Conservation (phyloP, 2,797 vertebrate genomes). For the Garrulus glandarius region DNA sequence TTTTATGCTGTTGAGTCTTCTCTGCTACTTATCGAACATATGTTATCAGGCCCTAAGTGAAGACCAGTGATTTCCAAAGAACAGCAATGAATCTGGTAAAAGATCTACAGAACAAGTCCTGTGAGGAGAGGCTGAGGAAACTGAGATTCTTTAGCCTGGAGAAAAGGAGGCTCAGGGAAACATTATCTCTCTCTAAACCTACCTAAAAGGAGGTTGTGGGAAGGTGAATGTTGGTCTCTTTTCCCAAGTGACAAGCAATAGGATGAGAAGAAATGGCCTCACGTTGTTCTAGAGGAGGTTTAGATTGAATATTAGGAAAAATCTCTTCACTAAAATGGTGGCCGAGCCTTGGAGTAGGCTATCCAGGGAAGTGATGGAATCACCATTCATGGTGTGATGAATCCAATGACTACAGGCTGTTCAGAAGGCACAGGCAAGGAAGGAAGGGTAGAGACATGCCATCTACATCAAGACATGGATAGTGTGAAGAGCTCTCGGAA, state of each 20-base stretch:
- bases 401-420: neutral
- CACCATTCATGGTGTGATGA: neutral
- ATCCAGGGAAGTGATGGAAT: neutral
- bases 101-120: neutral
- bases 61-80: neutral
- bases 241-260: neutral
- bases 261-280: neutral
- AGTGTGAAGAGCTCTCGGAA: neutral
- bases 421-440: neutral
- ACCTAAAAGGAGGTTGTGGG: neutral
- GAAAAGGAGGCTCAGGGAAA: neutral
- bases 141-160: neutral
- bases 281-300: neutral
- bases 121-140: neutral
- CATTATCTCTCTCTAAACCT: neutral
- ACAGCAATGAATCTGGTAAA: fast-evolving
- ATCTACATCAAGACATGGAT: neutral
- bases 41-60: neutral
- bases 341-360: neutral
- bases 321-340: neutral
- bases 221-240: neutral
- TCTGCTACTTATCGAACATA: neutral
- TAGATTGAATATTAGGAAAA: neutral
- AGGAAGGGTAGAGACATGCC: neutral
- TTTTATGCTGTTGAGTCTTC: neutral